A percentile compares a stretch with the other conserved stretches of the same genome.
Conservation (phyloP, 2,888 invertebrate species). For the Anthophora plumipes region DNA sequence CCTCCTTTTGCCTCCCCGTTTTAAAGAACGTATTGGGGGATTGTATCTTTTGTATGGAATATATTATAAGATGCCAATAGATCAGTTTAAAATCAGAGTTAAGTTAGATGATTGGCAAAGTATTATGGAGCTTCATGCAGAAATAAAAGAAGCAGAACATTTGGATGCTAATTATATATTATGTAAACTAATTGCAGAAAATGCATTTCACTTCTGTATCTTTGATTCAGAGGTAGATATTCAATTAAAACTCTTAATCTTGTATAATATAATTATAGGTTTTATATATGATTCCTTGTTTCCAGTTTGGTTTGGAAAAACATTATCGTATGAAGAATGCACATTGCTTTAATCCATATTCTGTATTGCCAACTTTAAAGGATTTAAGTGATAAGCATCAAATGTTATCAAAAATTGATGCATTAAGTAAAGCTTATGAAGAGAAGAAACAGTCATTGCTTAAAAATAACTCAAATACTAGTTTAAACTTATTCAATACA, state of each 20-base stretch:
- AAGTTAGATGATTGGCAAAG: slow-evolving; percentile 76
- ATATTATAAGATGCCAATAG: slow-evolving; percentile 79
- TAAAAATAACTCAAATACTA: slow-evolving; percentile 26
- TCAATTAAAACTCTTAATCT: neutral
- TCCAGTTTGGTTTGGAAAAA: slow-evolving; percentile 78
- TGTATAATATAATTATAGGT: slow-evolving; percentile 9
- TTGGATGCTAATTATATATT: slow-evolving; percentile 81
- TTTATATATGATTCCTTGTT: slow-evolving; percentile 26
- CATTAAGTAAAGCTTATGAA: slow-evolving; percentile 72
- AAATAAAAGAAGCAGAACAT: slow-evolving; percentile 77
- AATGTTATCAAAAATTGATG: slow-evolving; percentile 67
- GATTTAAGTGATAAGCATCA: slow-evolving; percentile 69
- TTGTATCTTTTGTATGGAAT: slow-evolving; percentile 80
- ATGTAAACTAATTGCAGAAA: slow-evolving; percentile 76
- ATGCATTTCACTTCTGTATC: slow-evolving; percentile 76
- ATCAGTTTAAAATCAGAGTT: slow-evolving; percentile 77
- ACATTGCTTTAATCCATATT: slow-evolving; percentile 69
- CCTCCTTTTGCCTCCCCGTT: slow-evolving; percentile 68
- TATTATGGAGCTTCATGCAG: slow-evolving; percentile 74
- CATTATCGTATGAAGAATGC: slow-evolving; percentile 61
- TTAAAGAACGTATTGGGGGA: slow-evolving; percentile 79
- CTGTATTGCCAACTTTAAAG: slow-evolving; percentile 69
- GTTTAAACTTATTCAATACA: slow-evolving; percentile 71
- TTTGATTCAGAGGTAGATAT: slow-evolving; percentile 78
- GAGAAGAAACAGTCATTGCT: slow-evolving; percentile 39